These are phyloP conservation scores for Smithornis capensis DNA, from an alignment of 2,113 vertebrate genomes.

Conservation along the genomic window DNA sequence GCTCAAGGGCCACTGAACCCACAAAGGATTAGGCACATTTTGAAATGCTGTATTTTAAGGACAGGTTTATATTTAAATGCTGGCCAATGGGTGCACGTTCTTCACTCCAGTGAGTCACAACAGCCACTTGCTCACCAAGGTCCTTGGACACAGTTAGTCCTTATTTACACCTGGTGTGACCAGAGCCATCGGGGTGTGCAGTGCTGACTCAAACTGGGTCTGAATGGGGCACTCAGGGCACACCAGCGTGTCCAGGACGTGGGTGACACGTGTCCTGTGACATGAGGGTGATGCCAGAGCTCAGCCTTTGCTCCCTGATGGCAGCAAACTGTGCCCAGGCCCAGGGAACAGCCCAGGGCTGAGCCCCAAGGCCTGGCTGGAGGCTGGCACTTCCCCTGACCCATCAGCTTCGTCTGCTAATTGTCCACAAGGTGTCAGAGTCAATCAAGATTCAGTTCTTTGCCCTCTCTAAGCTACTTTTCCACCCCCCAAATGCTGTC, in stretches of 20 bases:
- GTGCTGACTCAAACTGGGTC: background rate
- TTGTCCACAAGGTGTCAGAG: conserved; percentile 66
- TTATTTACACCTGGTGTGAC: background rate
- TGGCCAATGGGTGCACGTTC: background rate
- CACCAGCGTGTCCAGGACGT: fast-evolving
- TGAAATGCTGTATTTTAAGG: background rate
- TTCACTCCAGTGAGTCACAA: background rate
- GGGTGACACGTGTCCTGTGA: background rate
- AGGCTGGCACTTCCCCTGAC: background rate
- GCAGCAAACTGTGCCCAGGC: background rate
- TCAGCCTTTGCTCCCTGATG: background rate
- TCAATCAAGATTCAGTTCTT: background rate
- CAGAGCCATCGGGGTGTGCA: background rate
- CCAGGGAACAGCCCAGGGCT: fast-evolving
- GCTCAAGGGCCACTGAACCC: background rate
- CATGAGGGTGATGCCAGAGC: background rate
- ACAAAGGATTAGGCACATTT: background rate
- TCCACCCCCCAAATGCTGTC: background rate
- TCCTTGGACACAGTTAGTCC: background rate
- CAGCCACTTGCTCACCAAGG: background rate
- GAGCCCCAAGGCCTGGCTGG: fast-evolving
- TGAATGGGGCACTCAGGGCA: background rate
- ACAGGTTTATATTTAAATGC: background rate
- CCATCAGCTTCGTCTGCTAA: background rate
- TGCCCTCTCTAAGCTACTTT: background rate